phyloP scores from a whole-genome alignment of 2,888 invertebrate species.

The Phasia obesa region DNA sequence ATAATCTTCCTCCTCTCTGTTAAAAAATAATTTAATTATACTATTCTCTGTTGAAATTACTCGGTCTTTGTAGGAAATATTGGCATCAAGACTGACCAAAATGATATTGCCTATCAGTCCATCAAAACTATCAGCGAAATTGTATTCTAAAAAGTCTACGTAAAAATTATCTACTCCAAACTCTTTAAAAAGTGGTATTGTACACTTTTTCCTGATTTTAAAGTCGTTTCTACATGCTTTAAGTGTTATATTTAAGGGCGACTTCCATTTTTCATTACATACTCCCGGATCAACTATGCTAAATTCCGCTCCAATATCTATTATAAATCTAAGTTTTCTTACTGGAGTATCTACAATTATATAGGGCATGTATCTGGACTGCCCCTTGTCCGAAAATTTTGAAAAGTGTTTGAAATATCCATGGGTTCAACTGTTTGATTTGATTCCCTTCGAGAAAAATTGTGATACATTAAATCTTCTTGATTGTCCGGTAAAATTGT shows the following conservation, averaged over 20 bases:
- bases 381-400: slow-evolving; percentile 6
- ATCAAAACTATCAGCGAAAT: slow-evolving; percentile 44
- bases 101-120: slow-evolving; percentile 46
- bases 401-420: slow-evolving; percentile 18
- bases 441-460: neutral
- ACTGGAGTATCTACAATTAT: neutral
- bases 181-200: slow-evolving; percentile 38
- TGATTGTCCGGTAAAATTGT: neutral
- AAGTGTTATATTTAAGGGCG: slow-evolving; percentile 19
- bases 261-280: slow-evolving; percentile 28
- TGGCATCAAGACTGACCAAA: slow-evolving; percentile 4
- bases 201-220: slow-evolving; percentile 9
- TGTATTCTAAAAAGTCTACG: slow-evolving; percentile 45
- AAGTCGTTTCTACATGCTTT: slow-evolving; percentile 19
- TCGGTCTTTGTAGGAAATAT: too few species aligned
- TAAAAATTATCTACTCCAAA: slow-evolving; percentile 15
- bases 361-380: slow-evolving; percentile 21
- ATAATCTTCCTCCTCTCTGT: neutral
- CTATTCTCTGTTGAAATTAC: too few species aligned
- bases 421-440: neutral
- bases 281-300: neutral
- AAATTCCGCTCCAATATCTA: slow-evolving; percentile 14
- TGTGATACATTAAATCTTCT: neutral
- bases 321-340: slow-evolving; percentile 16
- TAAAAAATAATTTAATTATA: slow-evolving; percentile 1